Conservation (phyloP, 2,113 vertebrate species). For the Phainopepla nitens region DNA sequence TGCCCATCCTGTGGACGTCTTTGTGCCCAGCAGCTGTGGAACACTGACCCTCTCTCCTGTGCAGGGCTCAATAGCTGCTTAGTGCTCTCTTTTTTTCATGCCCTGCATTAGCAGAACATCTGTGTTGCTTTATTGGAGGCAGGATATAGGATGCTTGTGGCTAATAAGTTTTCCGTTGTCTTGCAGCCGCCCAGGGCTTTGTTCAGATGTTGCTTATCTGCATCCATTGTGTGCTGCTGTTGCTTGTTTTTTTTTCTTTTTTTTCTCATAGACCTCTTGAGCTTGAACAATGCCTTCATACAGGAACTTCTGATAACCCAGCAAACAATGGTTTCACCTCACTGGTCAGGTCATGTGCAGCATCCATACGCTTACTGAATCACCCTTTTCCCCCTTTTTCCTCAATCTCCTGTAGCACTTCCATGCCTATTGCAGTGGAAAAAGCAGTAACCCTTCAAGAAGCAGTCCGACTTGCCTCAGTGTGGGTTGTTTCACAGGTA, state of each 20-base stretch:
- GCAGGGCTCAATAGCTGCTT: not conserved
- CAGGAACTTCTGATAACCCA: conserved; percentile 31
- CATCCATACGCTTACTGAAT: not conserved
- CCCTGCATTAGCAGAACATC: conserved; percentile 29
- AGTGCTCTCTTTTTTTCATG: not conserved
- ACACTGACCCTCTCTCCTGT: not conserved
- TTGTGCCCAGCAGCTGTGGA: not conserved
- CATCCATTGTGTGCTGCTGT: conserved; percentile 12
- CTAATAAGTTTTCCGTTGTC: conserved; percentile 37
- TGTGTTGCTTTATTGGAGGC: conserved; percentile 1
- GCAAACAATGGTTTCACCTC: not conserved
- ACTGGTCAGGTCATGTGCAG: not conserved
- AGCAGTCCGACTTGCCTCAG: not conserved
- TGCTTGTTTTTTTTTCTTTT: not conserved
- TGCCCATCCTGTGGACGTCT: not conserved
- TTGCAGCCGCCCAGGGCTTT: conserved; percentile 10
- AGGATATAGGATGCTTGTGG: conserved; percentile 37
- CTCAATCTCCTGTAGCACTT: accelerated
- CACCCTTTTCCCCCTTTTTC: not conserved
- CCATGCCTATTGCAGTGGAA: not conserved
- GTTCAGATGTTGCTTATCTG: conserved; percentile 43
- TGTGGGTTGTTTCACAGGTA: not conserved
- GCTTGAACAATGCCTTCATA: conserved; percentile 16
- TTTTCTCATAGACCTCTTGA: not conserved
- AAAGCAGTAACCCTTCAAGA: not conserved